phyloP scores from a whole-genome alignment of 2,888 invertebrate genomes.

The Nymphalis urticae region DNA sequence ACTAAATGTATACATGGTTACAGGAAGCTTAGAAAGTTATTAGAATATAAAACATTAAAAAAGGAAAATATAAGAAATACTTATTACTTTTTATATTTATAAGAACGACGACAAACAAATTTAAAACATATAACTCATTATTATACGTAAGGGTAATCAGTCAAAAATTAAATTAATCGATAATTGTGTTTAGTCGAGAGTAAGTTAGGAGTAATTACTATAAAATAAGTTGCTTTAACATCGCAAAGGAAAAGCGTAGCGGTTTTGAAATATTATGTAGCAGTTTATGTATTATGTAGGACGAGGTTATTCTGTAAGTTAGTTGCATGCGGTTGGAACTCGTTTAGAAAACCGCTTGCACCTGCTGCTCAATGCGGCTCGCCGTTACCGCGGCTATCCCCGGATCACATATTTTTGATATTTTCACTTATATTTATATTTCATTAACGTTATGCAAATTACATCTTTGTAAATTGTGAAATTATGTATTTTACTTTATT shows the following conservation, averaged over 20 bases:
- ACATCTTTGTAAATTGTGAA: not conserved
- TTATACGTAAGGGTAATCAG: no score
- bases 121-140: no score
- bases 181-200: no score
- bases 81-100: no score
- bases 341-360: not conserved
- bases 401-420: not conserved
- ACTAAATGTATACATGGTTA: no score
- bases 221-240: not conserved
- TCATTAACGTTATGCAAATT: not conserved
- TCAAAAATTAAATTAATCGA: no score
- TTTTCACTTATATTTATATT: not conserved
- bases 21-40: no score
- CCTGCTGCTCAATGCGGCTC: slow-evolving; percentile 1
- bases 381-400: not conserved
- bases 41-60: no score
- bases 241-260: not conserved
- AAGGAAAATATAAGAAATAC: no score
- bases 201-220: no score
- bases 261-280: slow-evolving; percentile 1
- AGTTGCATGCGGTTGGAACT: not conserved
- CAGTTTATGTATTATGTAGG: not conserved
- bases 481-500: not conserved
- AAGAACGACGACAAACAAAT: no score
- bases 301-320: not conserved